Base-by-base conservation (phyloP, 2,888 invertebrate genomes). In the Eupithecia tripunctaria region DNA sequence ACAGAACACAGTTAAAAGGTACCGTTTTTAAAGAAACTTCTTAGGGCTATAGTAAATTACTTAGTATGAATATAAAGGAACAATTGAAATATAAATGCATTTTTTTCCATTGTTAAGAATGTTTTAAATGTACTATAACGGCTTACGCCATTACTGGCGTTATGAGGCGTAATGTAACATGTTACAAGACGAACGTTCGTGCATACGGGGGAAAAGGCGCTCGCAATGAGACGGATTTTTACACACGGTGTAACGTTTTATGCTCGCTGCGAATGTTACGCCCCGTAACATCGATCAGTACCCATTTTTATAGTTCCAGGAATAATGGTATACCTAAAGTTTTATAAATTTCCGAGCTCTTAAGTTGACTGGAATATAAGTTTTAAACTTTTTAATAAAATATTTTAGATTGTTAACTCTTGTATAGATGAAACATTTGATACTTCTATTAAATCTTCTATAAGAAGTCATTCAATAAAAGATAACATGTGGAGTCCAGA, bases 1-100 rank as follows among this genome's bases (percentile, higher is more conserved):
- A n/a, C n/a, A 18, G 1, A 14, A 36, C 12, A 12, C 12, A n/a
- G 32, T 21, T 36, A n/a, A 12, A 12, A 38, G n/a, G n/a, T 32
- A 38, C 60, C 59, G 27, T 63, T 70, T 63, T 65, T 60, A 67
- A 56, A 51, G 47, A 59, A 74, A 74, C 89, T 84, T 86, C 88
- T 89, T 88, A 89, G 75, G 77, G 81, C 83, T 86, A 87, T 86
- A 87, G 84, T 84, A 86, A 84, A 84, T 85, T 86, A 85, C 78
- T 79, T 82, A 83, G 83, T 65, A 85, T 83, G 71, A 83, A 81
- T 74, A 78, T 74, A 72, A 84, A 90, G 90, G 90, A 91, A 90
- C 89, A 86, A 86, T 87, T 47, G 21, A 77, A 75, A 86, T 85
- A 85, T 88, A 89, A 90, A 90, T 90, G 89, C 89, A 86, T 82